Conservation (phyloP, 2,113 vertebrate genomes). For the Camelus dromedarius region DNA sequence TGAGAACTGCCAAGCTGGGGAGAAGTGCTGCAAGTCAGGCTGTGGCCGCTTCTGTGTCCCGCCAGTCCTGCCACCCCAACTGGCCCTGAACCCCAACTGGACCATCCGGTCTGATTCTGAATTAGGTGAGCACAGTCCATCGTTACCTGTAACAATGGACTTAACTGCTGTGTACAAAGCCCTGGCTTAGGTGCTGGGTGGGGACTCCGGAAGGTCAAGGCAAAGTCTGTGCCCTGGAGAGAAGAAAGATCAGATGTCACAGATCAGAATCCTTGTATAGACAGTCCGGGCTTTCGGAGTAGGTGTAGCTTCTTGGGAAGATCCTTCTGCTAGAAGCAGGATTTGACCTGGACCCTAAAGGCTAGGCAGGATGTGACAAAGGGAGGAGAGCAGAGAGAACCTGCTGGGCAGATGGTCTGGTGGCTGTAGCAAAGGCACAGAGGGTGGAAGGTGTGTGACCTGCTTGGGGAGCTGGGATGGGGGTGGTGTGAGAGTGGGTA, state of each 20-base stretch:
- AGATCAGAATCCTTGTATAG: not conserved
- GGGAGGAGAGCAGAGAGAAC: not conserved
- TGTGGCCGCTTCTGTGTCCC: slow-evolving; percentile 74
- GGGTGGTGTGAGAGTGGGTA: not conserved
- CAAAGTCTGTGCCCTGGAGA: not conserved
- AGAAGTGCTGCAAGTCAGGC: slow-evolving; percentile 77
- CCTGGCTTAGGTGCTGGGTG: not conserved
- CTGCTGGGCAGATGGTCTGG: not conserved
- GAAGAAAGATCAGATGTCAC: not conserved
- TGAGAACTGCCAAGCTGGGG: slow-evolving; percentile 41
- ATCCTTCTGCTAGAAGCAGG: not conserved
- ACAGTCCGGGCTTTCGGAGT: not conserved
- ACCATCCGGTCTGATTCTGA: not conserved
- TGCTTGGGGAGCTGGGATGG: not conserved
- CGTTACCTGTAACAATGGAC: not conserved
- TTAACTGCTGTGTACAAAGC: not conserved
- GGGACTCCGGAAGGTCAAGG: not conserved
- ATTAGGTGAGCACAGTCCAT: not conserved
- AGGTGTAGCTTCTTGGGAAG: not conserved
- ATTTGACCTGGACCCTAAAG: not conserved
- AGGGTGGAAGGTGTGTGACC: not conserved
- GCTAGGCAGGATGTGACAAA: not conserved
- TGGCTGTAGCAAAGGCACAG: not conserved
- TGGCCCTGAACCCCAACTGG: not conserved
- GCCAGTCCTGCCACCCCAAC: accelerated